Evolutionary conservation across 2,113 vertebrate genomes (phyloP).

Genomic region (Cacatua alba): DNA sequence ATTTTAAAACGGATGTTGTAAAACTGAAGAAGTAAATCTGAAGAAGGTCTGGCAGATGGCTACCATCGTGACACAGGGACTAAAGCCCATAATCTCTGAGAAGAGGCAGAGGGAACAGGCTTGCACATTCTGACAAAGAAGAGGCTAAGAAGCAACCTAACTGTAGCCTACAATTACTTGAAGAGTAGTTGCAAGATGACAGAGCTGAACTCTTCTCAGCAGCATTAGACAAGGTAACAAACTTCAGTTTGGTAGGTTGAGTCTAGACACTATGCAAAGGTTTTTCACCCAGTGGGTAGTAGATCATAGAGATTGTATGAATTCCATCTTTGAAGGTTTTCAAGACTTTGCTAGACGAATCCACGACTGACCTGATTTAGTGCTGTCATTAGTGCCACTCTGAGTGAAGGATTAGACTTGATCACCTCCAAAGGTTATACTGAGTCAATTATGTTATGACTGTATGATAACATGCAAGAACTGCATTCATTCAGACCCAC

Average conservation of each 20-base stretch:
- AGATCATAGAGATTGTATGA: rapidly evolving
- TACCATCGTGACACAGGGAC: neutral
- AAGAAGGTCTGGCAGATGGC: neutral
- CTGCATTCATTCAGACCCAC: neutral
- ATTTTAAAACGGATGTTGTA: neutral
- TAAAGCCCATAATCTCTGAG: neutral
- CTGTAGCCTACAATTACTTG: neutral
- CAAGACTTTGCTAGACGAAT: neutral
- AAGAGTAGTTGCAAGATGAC: neutral
- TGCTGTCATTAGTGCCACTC: neutral
- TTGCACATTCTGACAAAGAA: neutral
- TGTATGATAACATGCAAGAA: neutral
- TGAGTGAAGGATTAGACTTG: neutral
- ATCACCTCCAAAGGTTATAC: neutral
- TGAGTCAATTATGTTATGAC: neutral
- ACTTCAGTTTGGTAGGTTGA: neutral
- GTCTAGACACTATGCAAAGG: neutral
- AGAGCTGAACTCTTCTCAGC: neutral
- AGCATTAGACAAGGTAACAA: rapidly evolving
- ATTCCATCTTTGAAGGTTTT: neutral
- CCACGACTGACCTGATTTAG: neutral
- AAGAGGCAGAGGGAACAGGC: neutral
- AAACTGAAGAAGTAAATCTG: neutral
- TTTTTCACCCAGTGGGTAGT: neutral
- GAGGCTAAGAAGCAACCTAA: neutral